phyloP scores from a whole-genome alignment of 2,888 invertebrate species.

The Steinernema scapterisci region DNA sequence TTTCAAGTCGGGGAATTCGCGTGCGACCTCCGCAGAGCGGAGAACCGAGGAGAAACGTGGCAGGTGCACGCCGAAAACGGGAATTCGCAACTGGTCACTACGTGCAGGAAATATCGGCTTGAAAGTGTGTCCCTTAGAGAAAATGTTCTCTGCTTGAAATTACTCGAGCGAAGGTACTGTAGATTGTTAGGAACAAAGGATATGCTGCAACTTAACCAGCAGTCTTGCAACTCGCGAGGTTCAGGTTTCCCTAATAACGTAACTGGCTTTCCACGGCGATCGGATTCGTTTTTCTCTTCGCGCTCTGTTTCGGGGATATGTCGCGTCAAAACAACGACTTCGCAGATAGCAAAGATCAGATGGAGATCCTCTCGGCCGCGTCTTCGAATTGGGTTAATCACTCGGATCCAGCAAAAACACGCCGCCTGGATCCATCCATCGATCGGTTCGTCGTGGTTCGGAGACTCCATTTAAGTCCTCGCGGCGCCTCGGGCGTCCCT shows the following conservation, averaged over 20 bases:
- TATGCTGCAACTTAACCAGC: too few relatives aligned
- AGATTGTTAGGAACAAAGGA: too few relatives aligned
- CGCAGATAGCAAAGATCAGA: conserved; percentile 17
- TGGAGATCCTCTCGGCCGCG: conserved; percentile 7
- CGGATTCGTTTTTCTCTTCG: neutral
- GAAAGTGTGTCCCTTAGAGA: too few relatives aligned
- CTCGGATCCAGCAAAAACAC: conserved; percentile 4
- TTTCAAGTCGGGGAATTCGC: neutral
- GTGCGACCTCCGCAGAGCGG: neutral
- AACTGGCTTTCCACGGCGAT: too few relatives aligned
- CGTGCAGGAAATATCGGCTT: too few relatives aligned
- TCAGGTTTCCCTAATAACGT: too few relatives aligned
- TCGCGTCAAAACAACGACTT: conserved; percentile 20
- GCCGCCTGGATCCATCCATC: conserved; percentile 1
- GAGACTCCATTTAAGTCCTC: neutral
- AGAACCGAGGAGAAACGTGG: too few relatives aligned
- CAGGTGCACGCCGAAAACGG: neutral
- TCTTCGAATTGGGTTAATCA: conserved; percentile 25
- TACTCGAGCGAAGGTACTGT: too few relatives aligned
- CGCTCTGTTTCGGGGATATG: neutral
- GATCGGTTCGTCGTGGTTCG: neutral
- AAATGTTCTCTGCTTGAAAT: too few relatives aligned
- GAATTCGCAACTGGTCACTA: neutral
- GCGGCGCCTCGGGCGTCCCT: neutral
- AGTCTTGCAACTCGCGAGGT: too few relatives aligned